A percentile compares a stretch with the other conserved stretches of the same genome.
Evolutionary conservation across 1,140 invertebrate species (phyloP).

Genomic region (Oppia nitens): DNA sequence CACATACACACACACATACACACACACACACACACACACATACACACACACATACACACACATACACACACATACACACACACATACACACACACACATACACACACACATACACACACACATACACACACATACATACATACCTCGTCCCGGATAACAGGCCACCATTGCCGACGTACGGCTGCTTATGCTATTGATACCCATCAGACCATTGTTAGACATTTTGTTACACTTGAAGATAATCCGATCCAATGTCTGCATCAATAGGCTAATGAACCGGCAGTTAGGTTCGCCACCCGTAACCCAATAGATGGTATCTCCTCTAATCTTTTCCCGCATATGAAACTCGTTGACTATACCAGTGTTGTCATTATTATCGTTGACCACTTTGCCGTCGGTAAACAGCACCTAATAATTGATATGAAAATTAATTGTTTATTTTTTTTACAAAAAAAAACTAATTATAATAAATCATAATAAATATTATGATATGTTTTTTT

Average conservation of each 20-base stretch:
- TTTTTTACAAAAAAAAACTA: too few species aligned
- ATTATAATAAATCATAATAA: too few species aligned
- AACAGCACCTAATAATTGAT: not conserved
- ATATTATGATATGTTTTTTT: too few species aligned
- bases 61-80: too few species aligned
- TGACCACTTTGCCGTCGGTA: not conserved
- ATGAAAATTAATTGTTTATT: not conserved
- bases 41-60: too few species aligned
- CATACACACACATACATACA: too few species aligned
- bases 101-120: too few species aligned
- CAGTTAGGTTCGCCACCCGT: slow-evolving; percentile 64
- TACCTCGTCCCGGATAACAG: slow-evolving; percentile 70
- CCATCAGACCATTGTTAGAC: slow-evolving; percentile 46
- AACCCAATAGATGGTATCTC: slow-evolving; percentile 81
- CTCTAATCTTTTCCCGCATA: slow-evolving; percentile 29
- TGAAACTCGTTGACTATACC: too few species aligned
- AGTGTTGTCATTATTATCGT: not conserved
- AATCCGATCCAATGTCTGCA: slow-evolving; percentile 58
- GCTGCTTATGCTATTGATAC: slow-evolving; percentile 44
- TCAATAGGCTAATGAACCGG: slow-evolving; percentile 59
- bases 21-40: too few species aligned
- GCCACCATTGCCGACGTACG: slow-evolving; percentile 93
- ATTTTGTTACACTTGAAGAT: slow-evolving; percentile 45
- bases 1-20: too few species aligned
- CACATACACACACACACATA: too few species aligned